These are phyloP conservation scores for Philhelius pedissequus DNA, from an alignment of 2,888 invertebrate species.

Conservation along the genomic window DNA sequence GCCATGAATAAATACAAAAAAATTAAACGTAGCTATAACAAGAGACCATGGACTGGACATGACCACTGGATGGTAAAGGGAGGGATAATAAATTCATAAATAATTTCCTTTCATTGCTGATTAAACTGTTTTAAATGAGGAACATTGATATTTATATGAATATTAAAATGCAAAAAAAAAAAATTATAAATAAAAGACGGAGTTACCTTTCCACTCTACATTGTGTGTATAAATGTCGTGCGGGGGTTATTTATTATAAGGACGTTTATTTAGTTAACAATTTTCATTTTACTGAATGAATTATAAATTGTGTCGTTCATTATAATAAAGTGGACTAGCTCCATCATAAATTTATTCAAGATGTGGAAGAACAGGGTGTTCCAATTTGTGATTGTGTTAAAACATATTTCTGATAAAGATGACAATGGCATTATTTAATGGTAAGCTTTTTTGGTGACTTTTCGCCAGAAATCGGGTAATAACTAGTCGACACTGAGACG, in stretches of 20 bases:
- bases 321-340: too few relatives aligned
- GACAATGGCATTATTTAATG: too few relatives aligned
- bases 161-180: too few relatives aligned
- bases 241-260: neutral
- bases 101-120: neutral
- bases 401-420: too few relatives aligned
- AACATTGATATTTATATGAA: neutral
- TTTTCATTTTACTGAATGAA: neutral
- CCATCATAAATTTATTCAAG: too few relatives aligned
- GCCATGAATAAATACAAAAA: neutral
- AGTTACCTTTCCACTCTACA: neutral
- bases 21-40: neutral
- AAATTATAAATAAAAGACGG: too few relatives aligned
- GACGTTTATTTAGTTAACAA: neutral
- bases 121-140: neutral
- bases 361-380: too few relatives aligned
- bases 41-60: neutral
- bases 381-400: too few relatives aligned
- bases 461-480: too few relatives aligned
- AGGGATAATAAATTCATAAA: neutral
- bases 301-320: too few relatives aligned
- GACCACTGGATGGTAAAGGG: neutral
- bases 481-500: too few relatives aligned
- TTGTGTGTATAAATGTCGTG: neutral
- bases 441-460: too few relatives aligned